phyloP scores from a whole-genome alignment of 2,797 vertebrate species.

The Smutsia gigantea region DNA sequence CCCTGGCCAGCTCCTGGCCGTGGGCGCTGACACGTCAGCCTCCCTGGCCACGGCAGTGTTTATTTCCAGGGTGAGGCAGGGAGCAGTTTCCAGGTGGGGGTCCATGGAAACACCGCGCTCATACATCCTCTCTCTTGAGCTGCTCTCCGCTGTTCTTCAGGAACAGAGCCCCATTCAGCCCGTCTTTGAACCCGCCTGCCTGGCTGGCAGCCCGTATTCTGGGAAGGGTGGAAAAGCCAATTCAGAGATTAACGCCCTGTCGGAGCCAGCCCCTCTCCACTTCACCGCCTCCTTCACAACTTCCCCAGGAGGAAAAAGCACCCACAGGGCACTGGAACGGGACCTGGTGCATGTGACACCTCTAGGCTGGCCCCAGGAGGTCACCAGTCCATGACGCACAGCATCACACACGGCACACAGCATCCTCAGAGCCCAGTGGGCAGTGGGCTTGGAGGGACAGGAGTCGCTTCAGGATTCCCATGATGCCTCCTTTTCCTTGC shows the following conservation, averaged over 20 bases:
- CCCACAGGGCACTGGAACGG: fast-evolving
- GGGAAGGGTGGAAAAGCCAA: conserved; percentile 62
- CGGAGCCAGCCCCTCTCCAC: background rate
- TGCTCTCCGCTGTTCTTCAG: background rate
- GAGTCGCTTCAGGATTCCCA: background rate
- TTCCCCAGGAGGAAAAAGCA: background rate
- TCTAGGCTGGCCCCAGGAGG: background rate
- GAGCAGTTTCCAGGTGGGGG: conserved; percentile 70
- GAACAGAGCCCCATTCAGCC: conserved; percentile 82
- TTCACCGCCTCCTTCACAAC: fast-evolving
- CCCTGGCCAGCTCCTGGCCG: background rate
- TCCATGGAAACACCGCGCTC: conserved; percentile 34
- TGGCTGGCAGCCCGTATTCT: conserved; percentile 55
- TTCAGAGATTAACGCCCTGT: background rate
- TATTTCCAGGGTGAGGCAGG: conserved; percentile 53
- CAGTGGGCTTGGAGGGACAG: background rate
- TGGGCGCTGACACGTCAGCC: background rate
- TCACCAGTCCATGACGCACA: background rate
- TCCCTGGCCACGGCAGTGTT: conserved; percentile 27
- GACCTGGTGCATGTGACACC: background rate
- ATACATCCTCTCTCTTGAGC: background rate
- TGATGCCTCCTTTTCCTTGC: no score
- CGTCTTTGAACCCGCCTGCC: fast-evolving
- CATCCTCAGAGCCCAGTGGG: background rate
- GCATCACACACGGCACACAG: background rate